Base-by-base conservation (phyloP, 2,888 invertebrate species). In the Aleiodes alternator region DNA sequence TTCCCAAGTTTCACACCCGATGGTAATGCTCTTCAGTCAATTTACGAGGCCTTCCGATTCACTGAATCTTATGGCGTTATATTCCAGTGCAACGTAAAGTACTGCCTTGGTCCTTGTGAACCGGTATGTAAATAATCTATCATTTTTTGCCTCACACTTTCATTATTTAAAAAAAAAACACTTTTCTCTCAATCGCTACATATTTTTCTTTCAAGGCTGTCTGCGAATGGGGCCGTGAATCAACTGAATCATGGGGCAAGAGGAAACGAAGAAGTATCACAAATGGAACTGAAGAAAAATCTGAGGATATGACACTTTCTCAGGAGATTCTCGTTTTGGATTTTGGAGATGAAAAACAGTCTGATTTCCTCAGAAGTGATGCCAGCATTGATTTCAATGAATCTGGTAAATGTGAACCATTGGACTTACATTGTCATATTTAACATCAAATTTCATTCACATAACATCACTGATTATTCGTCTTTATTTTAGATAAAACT, bases 31-130 rank as follows among this genome's bases (percentile, higher is more conserved):
- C 90, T 97, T 77, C 96, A 97, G 85, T 96, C 97, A 0, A 93
- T 96, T 76, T 98, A 98, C 87, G 97, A 98, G 90, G 97, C 97
- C 0, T 98, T 98, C 92, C 93, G 97, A 87, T 98, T 98, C 89
- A 98, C 97, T 0, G 97, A 98, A 89, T 97, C 97, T 11, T 98
- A 98, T 84, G 97, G 97, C 69, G 97, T 98, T 78, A 98, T 98
- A 89, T 98, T 98, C 94, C 97, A 98, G 89, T 98, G 97, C 90
- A 98, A 98, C 90, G 97, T 98, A 84, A 97, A 97, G 88, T 98
- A 98, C 90, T 98, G 97, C 87, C 92, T 98, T 79, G 97, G 97
- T 87, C 97, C 96, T 81, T 98, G 97, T 87, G 97, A 97, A 88
- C 96, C 97, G 84, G 96, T 96, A 90, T 93, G 93, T 43, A 29